phyloP scores from a whole-genome alignment of 2,888 invertebrate genomes.

The Sisyra nigra region DNA sequence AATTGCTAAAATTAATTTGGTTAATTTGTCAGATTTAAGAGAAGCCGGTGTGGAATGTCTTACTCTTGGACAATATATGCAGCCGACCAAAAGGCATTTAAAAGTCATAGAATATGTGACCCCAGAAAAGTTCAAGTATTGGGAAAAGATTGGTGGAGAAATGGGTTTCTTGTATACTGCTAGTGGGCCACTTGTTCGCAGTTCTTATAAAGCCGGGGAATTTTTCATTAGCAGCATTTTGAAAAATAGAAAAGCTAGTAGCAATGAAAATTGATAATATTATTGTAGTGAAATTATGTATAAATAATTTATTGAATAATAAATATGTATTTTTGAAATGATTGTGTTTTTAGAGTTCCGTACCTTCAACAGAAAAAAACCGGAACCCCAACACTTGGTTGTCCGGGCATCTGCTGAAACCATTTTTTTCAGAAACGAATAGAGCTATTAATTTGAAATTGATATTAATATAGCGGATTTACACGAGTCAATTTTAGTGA shows the following conservation, averaged over 20 bases:
- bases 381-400: too few species aligned
- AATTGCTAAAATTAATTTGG: constrained; percentile 1
- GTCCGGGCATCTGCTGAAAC: too few species aligned
- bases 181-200: constrained; percentile 90
- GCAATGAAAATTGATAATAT: constrained; percentile 13
- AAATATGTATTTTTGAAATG: too few species aligned
- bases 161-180: constrained; percentile 94
- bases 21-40: constrained; percentile 47
- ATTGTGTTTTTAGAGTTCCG: too few species aligned
- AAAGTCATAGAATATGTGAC: constrained; percentile 94
- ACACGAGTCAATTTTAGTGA: too few species aligned
- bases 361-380: too few species aligned
- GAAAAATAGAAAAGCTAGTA: constrained; percentile 37
- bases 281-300: neutral
- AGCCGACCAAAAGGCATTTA: constrained; percentile 91
- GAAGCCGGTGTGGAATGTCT: constrained; percentile 80
- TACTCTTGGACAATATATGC: constrained; percentile 98
- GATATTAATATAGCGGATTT: too few species aligned
- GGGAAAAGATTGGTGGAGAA: constrained; percentile 66
- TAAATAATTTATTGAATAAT: neutral
- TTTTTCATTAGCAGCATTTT: constrained; percentile 73
- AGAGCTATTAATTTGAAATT: too few species aligned
- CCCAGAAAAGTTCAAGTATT: constrained; percentile 78
- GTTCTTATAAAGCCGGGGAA: constrained; percentile 97
- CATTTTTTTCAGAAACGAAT: too few species aligned